These are phyloP conservation scores for Hetaerina americana DNA, from an alignment of 1,140 invertebrate species.

Conservation along the genomic window DNA sequence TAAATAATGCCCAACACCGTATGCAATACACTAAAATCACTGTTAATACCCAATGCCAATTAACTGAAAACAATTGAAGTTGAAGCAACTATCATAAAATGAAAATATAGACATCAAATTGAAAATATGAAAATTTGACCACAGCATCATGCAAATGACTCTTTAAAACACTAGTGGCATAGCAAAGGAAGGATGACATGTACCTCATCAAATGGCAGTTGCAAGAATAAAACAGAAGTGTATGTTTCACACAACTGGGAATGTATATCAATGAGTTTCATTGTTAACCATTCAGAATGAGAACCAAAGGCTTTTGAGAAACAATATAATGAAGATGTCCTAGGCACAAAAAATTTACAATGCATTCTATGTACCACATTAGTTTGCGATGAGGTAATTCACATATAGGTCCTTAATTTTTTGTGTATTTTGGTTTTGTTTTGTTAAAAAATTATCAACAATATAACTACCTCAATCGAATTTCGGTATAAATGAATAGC, in stretches of 20 bases:
- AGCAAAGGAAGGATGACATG: background rate
- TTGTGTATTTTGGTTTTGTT: background rate
- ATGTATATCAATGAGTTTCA: background rate
- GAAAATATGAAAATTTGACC: background rate
- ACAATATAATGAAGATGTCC: background rate
- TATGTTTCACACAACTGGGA: background rate
- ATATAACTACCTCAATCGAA: too few relatives aligned
- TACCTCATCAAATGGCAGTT: background rate
- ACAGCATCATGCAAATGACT: background rate
- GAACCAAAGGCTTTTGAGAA: background rate
- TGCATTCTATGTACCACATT: background rate
- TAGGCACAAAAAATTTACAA: background rate
- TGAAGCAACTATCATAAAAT: background rate
- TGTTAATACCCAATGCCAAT: background rate
- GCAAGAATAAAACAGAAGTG: background rate
- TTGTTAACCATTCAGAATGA: background rate
- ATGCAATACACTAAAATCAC: background rate
- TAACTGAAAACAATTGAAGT: background rate
- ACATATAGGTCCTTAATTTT: background rate
- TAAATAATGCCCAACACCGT: background rate
- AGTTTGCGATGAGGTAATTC: too few relatives aligned
- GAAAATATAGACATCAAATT: background rate
- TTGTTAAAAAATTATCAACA: too few relatives aligned
- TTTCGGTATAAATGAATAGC: too few relatives aligned
- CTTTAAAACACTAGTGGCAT: background rate